Evolutionary conservation across 1,140 invertebrate genomes (phyloP).

Genomic region (Dufourea novaeangliae): DNA sequence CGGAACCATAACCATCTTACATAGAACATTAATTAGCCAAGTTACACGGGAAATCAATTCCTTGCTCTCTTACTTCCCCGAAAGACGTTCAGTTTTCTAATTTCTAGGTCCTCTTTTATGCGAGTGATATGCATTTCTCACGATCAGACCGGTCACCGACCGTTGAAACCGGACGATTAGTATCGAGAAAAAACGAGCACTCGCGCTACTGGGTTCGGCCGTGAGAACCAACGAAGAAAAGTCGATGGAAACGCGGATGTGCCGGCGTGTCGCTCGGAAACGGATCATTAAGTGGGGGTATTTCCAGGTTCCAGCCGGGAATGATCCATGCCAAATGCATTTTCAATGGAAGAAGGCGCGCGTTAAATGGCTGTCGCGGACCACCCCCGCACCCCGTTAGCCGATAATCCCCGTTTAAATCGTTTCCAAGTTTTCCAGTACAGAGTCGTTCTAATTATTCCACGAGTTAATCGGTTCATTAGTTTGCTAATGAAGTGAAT

Average conservation of each 20-base stretch:
- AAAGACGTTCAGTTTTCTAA: not conserved
- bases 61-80: too few relatives aligned
- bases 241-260: constrained; percentile 18
- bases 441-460: constrained; percentile 67
- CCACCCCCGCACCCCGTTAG: constrained; percentile 45
- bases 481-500: constrained; percentile 54
- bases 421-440: constrained; percentile 39
- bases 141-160: not conserved
- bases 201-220: not conserved
- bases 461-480: constrained; percentile 67
- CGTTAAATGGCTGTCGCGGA: constrained; percentile 38
- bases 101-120: not conserved
- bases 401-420: constrained; percentile 63
- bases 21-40: not conserved
- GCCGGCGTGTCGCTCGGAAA: constrained; percentile 8
- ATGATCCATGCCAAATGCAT: constrained; percentile 3
- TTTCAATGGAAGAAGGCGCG: constrained; percentile 24
- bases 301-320: constrained; percentile 25
- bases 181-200: constrained; percentile 13
- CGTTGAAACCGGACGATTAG: not conserved
- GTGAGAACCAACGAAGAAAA: constrained; percentile 31
- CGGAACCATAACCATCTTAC: not conserved
- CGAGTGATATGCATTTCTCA: not conserved
- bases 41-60: not conserved
- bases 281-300: not conserved